Conservation (phyloP, 2,113 vertebrate genomes). For the Tachysurus vachellii region DNA sequence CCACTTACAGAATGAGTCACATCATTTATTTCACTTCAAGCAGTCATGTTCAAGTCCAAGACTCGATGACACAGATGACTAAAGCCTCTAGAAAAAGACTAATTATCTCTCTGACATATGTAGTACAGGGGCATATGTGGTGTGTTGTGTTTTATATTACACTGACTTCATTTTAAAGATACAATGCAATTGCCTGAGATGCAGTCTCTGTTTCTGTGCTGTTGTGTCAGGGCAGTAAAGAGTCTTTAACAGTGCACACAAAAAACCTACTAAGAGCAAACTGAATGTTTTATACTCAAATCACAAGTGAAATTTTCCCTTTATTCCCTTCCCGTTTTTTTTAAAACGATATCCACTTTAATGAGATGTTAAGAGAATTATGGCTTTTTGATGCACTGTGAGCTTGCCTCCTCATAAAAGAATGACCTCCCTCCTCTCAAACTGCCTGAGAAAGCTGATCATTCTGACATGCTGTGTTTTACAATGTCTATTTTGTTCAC, state of each 20-base stretch:
- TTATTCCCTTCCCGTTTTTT: neutral
- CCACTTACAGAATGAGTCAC: neutral
- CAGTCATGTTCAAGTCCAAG: neutral
- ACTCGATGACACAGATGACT: neutral
- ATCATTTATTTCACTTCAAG: conserved; percentile 10
- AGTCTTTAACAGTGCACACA: neutral
- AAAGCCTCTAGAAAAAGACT: neutral
- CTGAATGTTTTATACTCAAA: neutral
- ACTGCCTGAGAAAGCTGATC: conserved; percentile 20
- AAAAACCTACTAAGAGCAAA: neutral
- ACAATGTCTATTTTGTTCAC: conserved; percentile 19
- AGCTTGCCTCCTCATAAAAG: conserved; percentile 28
- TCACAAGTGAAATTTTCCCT: neutral
- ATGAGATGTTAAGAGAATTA: neutral
- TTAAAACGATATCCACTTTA: neutral
- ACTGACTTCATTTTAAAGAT: neutral
- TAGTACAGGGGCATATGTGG: neutral
- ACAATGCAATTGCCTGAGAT: neutral
- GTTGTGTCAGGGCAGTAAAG: neutral
- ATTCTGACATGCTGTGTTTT: conserved; percentile 25
- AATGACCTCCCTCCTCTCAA: conserved; percentile 28
- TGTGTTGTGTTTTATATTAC: neutral
- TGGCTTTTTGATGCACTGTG: conserved; percentile 5
- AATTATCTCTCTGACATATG: neutral
- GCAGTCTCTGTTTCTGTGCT: neutral